Conservation (phyloP, 2,113 vertebrate species). For the Trematocara marginatum region DNA sequence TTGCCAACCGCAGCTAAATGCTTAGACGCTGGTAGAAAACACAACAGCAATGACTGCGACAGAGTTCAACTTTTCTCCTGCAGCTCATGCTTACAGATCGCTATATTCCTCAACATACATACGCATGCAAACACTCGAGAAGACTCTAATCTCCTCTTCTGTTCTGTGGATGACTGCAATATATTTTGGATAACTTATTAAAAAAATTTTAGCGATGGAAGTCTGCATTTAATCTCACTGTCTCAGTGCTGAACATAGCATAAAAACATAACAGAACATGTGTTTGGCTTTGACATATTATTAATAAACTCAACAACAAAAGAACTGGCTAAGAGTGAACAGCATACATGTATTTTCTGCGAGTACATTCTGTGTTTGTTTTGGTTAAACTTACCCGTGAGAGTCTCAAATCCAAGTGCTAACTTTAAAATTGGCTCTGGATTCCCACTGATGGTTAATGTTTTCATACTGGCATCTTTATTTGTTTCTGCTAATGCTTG, state of each 20-base stretch:
- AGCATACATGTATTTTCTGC: constrained; percentile 42
- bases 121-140: background rate
- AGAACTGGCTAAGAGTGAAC: constrained; percentile 36
- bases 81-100: constrained; percentile 19
- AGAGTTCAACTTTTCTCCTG: constrained; percentile 41
- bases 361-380: constrained; percentile 64
- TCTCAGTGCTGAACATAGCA: background rate
- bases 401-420: constrained; percentile 61
- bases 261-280: constrained; percentile 15
- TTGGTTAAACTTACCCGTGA: constrained; percentile 62
- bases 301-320: constrained; percentile 45
- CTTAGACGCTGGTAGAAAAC: constrained; percentile 50
- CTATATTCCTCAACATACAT: background rate
- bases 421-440: constrained; percentile 62
- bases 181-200: background rate
- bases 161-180: background rate
- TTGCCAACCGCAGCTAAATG: constrained; percentile 60
- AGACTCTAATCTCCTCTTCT: background rate
- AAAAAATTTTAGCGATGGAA: background rate
- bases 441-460: constrained; percentile 59
- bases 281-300: constrained; percentile 30
- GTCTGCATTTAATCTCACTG: background rate
- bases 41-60: constrained; percentile 13
- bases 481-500: constrained; percentile 49
- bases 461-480: constrained; percentile 59